Evolutionary conservation across 2,888 invertebrate species (phyloP), one percentile per base, ranked within the genome.

Genomic region (Trichopria drosophilae): DNA sequence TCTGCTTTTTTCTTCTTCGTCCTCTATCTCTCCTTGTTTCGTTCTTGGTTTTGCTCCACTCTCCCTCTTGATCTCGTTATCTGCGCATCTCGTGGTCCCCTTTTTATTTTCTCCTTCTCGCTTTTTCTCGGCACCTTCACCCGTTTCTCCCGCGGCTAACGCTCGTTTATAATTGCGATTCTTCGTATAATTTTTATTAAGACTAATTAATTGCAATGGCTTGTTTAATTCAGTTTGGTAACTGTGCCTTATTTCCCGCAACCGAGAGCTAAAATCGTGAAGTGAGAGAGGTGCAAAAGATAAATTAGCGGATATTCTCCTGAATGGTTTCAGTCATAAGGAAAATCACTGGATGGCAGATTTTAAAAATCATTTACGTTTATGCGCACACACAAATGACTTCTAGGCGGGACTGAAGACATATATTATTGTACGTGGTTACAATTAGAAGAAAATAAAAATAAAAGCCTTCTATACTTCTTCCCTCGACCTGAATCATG

Each of bases 201-300:
- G 72, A 66, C 72, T 73, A 73, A 73, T 73, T 72, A 73, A 73
- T 73, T 69, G 72, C 70, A 69, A 69, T 66, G 66, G 68, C 62
- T 64, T 63, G 69, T 67, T 69, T 71, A 70, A 72, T 71, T 69
- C 60, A 57, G 59, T 65, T 67, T 55, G 53, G 50, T 54, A 50
- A 54, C 53, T 51, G 37, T 42, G 35, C 41, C 53, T 55, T 58
- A 53, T 58, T 57, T 49, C 55, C 39, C 28, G 36, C 18, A 29
- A 24, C 37, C 31, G 46, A 45, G 16, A 37, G 50, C 34, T 47
- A 37, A 54, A 54, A 57, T 51, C 3, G 1, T 16, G 7, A 32
- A 34, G 18, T 4, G 10, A 3, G 16, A 7, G 48, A 35, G 51
- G 4, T 19, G 23, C 36, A 26, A 31, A 51, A 53, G 53, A 61